A percentile compares a stretch with the other conserved stretches of the same genome.
Conservation (phyloP, 1,140 invertebrate species). For the Rhynchophorus ferrugineus region DNA sequence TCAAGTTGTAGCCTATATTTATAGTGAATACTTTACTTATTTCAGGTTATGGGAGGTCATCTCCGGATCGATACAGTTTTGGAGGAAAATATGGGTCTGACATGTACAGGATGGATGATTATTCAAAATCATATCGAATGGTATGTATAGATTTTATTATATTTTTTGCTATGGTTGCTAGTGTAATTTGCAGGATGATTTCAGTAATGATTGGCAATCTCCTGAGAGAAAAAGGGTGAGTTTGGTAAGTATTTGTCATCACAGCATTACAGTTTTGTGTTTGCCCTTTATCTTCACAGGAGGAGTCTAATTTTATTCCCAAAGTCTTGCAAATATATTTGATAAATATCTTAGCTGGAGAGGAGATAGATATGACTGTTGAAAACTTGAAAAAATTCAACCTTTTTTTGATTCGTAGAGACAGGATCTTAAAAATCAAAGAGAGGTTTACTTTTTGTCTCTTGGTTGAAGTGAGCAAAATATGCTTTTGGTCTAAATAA, state of each 20-base stretch:
- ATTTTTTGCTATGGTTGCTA: conserved; percentile 1
- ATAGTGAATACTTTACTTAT: no score
- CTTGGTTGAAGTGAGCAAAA: no score
- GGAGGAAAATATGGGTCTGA: conserved; percentile 26
- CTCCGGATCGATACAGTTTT: conserved; percentile 18
- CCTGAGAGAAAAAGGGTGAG: conserved; percentile 37
- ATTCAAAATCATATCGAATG: conserved; percentile 30
- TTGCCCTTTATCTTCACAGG: conserved; percentile 21
- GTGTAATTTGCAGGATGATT: conserved; percentile 32
- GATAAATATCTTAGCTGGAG: no score
- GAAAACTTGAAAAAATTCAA: no score
- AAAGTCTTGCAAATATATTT: no score
- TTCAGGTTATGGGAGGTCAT: conserved; percentile 18
- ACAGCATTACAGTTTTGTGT: conserved; percentile 6
- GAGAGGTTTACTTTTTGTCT: no score
- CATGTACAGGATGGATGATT: conserved; percentile 32
- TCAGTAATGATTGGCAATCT: conserved; percentile 31
- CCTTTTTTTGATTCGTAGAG: no score
- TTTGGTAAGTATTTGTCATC: conserved; percentile 33
- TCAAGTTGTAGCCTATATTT: no score
- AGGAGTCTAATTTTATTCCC: background rate
- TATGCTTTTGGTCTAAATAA: no score
- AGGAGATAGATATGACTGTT: no score
- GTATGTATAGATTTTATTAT: conserved; percentile 22
- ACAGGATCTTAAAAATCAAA: no score